Evolutionary conservation across 2,113 vertebrate genomes (phyloP), one percentile per base, ranked within the genome.

Genomic region (Hydrochoerus hydrochaeris): DNA sequence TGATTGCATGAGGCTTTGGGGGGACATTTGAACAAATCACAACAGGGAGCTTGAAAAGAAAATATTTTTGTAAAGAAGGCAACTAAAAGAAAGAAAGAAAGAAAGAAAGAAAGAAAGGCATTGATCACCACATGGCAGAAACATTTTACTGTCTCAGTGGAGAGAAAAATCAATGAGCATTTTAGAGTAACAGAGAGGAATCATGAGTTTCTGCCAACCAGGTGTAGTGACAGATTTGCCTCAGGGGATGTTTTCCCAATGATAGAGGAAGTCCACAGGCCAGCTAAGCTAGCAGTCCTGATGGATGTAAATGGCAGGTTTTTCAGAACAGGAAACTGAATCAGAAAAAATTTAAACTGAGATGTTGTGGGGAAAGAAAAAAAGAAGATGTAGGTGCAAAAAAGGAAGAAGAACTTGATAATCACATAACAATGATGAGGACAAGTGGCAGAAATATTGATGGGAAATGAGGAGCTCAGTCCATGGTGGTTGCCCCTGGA

Each of bases 111-210:
- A 85, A 78, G 20, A 41, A 94, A 94, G 58, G 12, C 62, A 81
- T 20, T 6, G 5, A 71, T 62, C 63, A 85, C 5, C 16, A 54
- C 44, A n/a, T 60, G 41, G 60, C 35, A 41, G 41, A 84, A 87
- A 85, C 19, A 4, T 52, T 89, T 96, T 67, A 60, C 69, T 92
- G 44, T 90, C 67, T 89, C 60, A 57, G 7, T 26, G 24, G 63
- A 90, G 88, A 87, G 82, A 95, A 86, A 93, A 90, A 88, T 96
- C 77, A 96, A 38, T 73, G 65, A 57, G 65, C 62, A 85, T 73
- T 91, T 73, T 83, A 54, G 65, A 78, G 32, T 35, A 35, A 73
- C 65, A 91, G 84, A 75, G 35, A 82, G 54, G 86, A 73, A 30
- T 86, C 0, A 0, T 67, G 67, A n/a, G 30, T n/a, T 93, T 85